phyloP scores from a whole-genome alignment of 2,797 vertebrate species.

The Graptemys geographica region DNA sequence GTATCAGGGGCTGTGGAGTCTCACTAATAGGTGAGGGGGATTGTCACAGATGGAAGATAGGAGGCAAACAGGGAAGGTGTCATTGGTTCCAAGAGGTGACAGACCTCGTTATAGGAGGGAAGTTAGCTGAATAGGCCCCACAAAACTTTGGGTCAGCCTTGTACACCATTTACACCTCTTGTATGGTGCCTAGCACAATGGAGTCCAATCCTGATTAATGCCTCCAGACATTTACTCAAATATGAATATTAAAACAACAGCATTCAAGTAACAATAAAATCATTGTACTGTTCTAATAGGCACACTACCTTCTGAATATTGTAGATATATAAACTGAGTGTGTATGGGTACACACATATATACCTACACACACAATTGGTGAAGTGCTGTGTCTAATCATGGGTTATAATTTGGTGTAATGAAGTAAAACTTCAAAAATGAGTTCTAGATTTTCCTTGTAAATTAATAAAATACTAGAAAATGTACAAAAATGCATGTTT shows the following conservation, averaged over 20 bases:
- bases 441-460: neutral
- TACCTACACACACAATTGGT: neutral
- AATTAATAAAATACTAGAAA: conserved; percentile 22
- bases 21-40: neutral
- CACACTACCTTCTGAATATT: neutral
- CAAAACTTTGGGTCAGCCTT: neutral
- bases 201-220: neutral
- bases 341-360: neutral
- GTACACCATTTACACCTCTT: neutral
- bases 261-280: neutral
- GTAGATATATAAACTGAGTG: neutral
- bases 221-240: neutral
- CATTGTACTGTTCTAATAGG: neutral
- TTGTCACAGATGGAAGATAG: neutral
- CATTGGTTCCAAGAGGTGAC: neutral
- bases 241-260: neutral
- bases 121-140: neutral
- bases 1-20: neutral
- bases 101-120: neutral
- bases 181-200: neutral
- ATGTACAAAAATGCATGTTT: conserved; percentile 46
- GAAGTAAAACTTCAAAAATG: neutral
- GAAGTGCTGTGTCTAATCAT: neutral
- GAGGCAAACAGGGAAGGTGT: neutral
- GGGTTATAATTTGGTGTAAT: neutral